phyloP scores from a whole-genome alignment of 2,113 vertebrate species.

The Syrmaticus mikado region DNA sequence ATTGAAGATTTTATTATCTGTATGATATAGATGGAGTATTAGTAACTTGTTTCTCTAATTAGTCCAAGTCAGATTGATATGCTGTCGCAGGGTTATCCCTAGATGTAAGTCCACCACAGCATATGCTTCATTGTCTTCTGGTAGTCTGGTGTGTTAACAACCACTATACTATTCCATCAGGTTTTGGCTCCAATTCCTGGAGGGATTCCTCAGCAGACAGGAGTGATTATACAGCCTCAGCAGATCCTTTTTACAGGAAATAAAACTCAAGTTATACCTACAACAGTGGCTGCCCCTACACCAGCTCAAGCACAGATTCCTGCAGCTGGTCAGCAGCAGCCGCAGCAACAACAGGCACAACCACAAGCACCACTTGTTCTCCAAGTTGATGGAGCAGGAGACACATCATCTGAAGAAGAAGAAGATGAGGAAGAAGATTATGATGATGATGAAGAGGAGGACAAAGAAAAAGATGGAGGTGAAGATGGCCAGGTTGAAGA shows the following conservation, averaged over 20 bases:
- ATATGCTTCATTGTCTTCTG: not conserved
- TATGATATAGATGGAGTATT: not conserved
- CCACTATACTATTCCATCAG: conserved; percentile 72
- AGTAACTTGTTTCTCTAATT: not conserved
- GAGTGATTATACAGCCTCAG: conserved; percentile 98
- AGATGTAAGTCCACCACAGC: too few relatives aligned
- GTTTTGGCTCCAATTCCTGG: conserved; percentile 93
- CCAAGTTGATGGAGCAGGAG: conserved; percentile 94
- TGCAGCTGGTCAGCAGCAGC: conserved; percentile 81
- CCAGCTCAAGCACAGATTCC: conserved; percentile 86
- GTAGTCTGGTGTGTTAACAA: not conserved
- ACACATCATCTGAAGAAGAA: conserved; percentile 97
- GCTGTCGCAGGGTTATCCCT: not conserved
- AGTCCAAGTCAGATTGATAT: not conserved
- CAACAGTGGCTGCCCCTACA: conserved; percentile 85
- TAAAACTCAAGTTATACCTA: conserved; percentile 93
- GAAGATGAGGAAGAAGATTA: conserved; percentile 97
- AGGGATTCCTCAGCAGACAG: conserved; percentile 92
- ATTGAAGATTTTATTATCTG: not conserved
- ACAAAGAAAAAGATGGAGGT: conserved; percentile 96
- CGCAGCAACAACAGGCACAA: conserved; percentile 84
- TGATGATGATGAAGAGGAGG: conserved; percentile 96
- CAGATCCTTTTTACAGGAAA: conserved; percentile 97
- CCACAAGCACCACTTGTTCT: conserved; percentile 92
- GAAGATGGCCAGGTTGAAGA: conserved; percentile 98